Base-by-base conservation (phyloP, 2,113 vertebrate species). In the Cyprinus carpio region DNA sequence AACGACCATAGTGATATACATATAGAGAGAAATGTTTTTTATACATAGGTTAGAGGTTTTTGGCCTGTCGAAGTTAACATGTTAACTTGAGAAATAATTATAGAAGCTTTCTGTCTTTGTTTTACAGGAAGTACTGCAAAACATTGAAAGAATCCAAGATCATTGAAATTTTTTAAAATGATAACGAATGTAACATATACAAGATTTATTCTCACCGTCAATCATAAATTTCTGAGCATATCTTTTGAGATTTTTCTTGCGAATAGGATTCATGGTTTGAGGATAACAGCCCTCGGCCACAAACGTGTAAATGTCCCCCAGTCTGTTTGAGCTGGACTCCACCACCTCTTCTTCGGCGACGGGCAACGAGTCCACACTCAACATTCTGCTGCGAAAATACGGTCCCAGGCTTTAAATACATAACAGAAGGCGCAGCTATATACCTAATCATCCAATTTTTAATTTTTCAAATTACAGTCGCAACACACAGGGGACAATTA, bases 291-390 rank as follows among this genome's bases (percentile, higher is more conserved):
- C 97, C 72, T 97, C 95, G 1, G 96, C 92, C 82, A 98, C 92
- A 81, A 97, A 95, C 7, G 94, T 94, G 93, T 96, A 96, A 56
- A 98, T 96, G 76, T 97, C 96, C 15, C 94, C 94, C 74, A 95
- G 93, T 85, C 93, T 93, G 84, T 93, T 94, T 88, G 94, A 93
- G 88, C 94, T 94, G 86, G 94, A 94, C 27, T 95, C 96, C 72
- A 96, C 96, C 91, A 96, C 96, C 92, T 96, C 96, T 91, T 96
- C 96, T 90, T 97, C 95, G 8, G 95, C 94, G 62, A 96, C 96
- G 49, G 94, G 95, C 89, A 97, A 83, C 10, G 95, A 92, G 49
- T 97, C 96, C 94, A 95, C 94, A 88, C 88, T 94, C 25, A 93
- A 90, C 94, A 93, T 93, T 13, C 82, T 37, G 34, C 84, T 20